These are phyloP conservation scores for Silurus meridionalis DNA, from an alignment of 2,113 vertebrate species.

Conservation along the genomic window DNA sequence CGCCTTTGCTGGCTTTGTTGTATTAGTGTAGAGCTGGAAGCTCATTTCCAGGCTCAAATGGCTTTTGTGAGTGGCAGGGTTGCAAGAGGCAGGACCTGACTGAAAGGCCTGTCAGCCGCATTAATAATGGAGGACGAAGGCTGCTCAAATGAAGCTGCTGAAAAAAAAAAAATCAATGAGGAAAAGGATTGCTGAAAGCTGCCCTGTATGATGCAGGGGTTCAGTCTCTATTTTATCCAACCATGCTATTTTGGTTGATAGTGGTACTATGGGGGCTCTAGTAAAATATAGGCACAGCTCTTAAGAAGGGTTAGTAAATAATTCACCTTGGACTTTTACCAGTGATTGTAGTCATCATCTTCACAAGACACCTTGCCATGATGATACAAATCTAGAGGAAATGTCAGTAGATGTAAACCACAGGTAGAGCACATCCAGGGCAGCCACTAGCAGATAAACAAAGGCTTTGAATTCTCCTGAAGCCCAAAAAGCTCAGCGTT, in stretches of 20 bases:
- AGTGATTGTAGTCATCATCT: not conserved
- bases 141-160: slow-evolving; percentile 47
- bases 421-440: slow-evolving; percentile 6
- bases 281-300: slow-evolving; percentile 1
- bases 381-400: slow-evolving; percentile 36
- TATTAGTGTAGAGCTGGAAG: slow-evolving; percentile 45
- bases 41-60: slow-evolving; percentile 52
- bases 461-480: not conserved
- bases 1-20: slow-evolving; percentile 34
- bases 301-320: slow-evolving; percentile 37
- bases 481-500: slow-evolving; percentile 2
- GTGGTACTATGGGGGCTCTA: slow-evolving; percentile 8
- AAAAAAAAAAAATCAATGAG: slow-evolving; percentile 48
- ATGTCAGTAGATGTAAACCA: not conserved
- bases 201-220: slow-evolving; percentile 35
- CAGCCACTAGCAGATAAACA: not conserved
- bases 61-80: slow-evolving; percentile 45
- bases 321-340: slow-evolving; percentile 28
- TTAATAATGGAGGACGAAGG: slow-evolving; percentile 50
- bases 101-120: slow-evolving; percentile 41
- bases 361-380: slow-evolving; percentile 1
- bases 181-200: slow-evolving; percentile 49
- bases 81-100: slow-evolving; percentile 23
- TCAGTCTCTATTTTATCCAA: slow-evolving; percentile 29
- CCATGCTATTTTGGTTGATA: slow-evolving; percentile 6